Conservation (phyloP, 2,797 vertebrate genomes). For the Harpagifer antarcticus region DNA sequence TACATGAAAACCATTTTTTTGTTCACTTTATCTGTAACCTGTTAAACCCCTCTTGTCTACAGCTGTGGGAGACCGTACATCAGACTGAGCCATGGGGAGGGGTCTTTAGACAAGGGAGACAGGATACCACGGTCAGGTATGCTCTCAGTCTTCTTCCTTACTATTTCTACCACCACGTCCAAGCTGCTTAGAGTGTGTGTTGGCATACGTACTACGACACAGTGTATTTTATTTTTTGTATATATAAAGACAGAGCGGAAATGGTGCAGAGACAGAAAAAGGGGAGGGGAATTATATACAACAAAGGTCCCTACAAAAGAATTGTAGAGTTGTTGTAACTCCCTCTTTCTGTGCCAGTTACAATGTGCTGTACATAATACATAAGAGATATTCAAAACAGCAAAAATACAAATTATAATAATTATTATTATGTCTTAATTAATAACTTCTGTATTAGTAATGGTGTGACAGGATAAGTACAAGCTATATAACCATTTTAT, state of each 20-base stretch:
- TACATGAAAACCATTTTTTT: slow-evolving; percentile 8
- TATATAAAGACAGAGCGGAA: too few species aligned
- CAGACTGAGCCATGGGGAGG: slow-evolving; percentile 85
- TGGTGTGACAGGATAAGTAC: background rate
- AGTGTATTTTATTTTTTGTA: background rate
- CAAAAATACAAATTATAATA: too few species aligned
- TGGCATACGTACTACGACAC: background rate
- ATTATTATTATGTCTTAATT: too few species aligned
- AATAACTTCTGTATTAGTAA: background rate
- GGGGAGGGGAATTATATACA: too few species aligned
- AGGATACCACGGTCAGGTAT: slow-evolving; percentile 89
- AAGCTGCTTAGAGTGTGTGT: background rate
- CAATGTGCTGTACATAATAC: too few species aligned
- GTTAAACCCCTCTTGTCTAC: slow-evolving; percentile 56
- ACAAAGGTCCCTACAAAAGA: too few species aligned
- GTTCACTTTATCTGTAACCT: slow-evolving; percentile 30
- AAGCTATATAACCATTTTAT: background rate
- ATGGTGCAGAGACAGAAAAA: too few species aligned
- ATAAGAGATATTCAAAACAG: too few species aligned
- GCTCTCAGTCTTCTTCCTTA: slow-evolving; percentile 5
- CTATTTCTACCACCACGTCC: background rate
- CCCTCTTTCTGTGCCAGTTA: background rate
- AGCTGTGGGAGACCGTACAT: slow-evolving; percentile 95
- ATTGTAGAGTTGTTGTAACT: background rate
- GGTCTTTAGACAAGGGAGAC: slow-evolving; percentile 85